These are phyloP conservation scores for Dilophus febrilis DNA, from an alignment of 2,888 invertebrate genomes.

Conservation along the genomic window DNA sequence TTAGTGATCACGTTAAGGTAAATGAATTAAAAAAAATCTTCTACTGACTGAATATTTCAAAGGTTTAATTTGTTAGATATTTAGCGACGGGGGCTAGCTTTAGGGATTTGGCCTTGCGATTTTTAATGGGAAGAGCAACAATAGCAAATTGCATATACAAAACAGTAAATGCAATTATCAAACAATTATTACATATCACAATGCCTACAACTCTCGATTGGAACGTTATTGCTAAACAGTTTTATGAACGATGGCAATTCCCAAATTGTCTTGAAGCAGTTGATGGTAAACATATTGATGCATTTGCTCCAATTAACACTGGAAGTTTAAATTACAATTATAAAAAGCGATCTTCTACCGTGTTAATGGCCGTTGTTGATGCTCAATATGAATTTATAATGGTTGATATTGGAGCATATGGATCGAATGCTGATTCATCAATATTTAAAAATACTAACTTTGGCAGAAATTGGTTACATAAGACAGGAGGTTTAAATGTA, in stretches of 20 bases:
- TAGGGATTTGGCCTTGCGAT: not conserved
- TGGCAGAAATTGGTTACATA: not conserved
- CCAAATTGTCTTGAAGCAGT: not conserved
- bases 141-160: not conserved
- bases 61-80: not conserved
- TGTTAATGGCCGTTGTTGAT: not conserved
- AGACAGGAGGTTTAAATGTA: not conserved
- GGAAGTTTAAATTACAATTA: not conserved
- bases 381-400: not conserved
- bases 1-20: not conserved
- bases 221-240: not conserved
- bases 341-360: not conserved
- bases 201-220: not conserved
- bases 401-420: not conserved
- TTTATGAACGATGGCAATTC: not conserved
- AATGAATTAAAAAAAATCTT: not conserved
- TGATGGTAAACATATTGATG: not conserved
- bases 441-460: not conserved
- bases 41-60: not conserved
- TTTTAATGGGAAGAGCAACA: not conserved
- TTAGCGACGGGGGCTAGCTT: not conserved
- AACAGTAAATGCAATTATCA: not conserved
- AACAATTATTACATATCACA: not conserved
- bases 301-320: not conserved
- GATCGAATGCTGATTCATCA: not conserved